Conservation (phyloP, 2,888 invertebrate genomes). For the Lasioglossum lativentre region DNA sequence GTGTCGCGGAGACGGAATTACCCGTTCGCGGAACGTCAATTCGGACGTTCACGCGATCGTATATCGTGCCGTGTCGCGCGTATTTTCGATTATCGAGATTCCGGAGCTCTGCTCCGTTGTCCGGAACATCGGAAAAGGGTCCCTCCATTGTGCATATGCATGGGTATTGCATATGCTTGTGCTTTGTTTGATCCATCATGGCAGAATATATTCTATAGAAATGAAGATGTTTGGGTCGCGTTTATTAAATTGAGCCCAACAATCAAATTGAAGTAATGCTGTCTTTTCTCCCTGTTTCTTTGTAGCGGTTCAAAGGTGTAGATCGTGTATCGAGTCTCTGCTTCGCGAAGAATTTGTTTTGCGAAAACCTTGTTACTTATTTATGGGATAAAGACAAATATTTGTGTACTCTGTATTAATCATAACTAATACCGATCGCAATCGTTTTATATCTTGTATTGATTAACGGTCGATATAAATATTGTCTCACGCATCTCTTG, state of each 20-base stretch:
- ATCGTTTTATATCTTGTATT: not conserved
- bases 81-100: not conserved
- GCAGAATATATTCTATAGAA: constrained; percentile 38
- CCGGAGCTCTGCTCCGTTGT: not conserved
- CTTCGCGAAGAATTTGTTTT: not conserved
- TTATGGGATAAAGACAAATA: not conserved
- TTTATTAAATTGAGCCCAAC: constrained; percentile 18
- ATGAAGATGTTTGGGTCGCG: constrained; percentile 41
- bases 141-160: constrained; percentile 28
- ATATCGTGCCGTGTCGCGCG: not conserved
- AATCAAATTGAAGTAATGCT: constrained; percentile 14
- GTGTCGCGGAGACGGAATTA: constrained; percentile 4
- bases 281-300: not conserved
- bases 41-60: not conserved
- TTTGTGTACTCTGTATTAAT: not conserved
- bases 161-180: constrained; percentile 52
- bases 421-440: not conserved
- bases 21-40: constrained; percentile 6
- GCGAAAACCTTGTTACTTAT: not conserved
- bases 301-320: not conserved
- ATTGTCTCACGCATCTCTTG: not conserved
- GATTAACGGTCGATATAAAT: not conserved
- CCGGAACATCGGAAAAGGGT: constrained; percentile 6
- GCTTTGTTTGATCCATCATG: constrained; percentile 55
- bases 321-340: not conserved